phyloP scores from a whole-genome alignment of 2,113 vertebrate species.

The Paramormyrops kingsleyae region DNA sequence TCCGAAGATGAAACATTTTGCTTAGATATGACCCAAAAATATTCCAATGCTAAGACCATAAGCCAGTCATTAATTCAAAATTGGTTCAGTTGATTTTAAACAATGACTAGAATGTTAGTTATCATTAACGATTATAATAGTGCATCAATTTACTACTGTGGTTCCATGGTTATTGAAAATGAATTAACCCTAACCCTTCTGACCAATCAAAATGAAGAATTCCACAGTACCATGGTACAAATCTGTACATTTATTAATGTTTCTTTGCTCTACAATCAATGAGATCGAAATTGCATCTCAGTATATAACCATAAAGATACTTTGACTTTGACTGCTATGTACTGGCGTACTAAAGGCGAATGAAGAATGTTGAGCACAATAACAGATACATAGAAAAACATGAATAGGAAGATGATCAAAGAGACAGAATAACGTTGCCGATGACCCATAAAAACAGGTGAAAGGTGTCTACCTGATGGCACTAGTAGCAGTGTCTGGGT shows the following conservation, averaged over 20 bases:
- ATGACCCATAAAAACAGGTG: background rate
- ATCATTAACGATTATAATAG: background rate
- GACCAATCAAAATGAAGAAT: background rate
- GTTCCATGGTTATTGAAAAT: background rate
- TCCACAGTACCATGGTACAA: background rate
- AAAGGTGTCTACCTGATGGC: conserved; percentile 69
- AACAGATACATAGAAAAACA: background rate
- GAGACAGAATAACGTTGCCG: background rate
- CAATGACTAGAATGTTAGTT: background rate
- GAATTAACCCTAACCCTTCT: background rate
- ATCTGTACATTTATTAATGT: background rate
- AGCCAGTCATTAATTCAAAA: background rate
- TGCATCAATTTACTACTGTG: background rate
- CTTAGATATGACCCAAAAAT: background rate
- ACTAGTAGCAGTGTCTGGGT: conserved; percentile 81
- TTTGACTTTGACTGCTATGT: background rate
- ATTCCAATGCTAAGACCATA: background rate
- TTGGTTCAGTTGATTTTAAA: background rate
- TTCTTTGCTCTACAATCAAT: background rate
- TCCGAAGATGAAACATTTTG: background rate
- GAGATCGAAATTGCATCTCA: background rate
- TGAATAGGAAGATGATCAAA: background rate
- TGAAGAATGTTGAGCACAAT: background rate
- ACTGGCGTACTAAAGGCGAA: background rate
- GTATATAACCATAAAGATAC: background rate